Conservation (phyloP, 2,113 vertebrate genomes). For the Melospiza melodia region DNA sequence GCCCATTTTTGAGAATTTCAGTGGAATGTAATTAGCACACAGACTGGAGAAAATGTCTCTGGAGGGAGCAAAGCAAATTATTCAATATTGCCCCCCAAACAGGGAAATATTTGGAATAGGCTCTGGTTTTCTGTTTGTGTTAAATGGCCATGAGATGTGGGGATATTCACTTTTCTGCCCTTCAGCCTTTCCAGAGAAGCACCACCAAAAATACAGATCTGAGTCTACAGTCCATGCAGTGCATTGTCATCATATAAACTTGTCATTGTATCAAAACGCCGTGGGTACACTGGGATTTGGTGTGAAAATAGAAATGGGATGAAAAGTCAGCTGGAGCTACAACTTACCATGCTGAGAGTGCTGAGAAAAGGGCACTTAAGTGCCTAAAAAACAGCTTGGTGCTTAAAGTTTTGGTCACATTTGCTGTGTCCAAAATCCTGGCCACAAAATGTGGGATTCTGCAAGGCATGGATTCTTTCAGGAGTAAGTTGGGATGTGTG, state of each 20-base stretch:
- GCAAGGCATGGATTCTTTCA: neutral
- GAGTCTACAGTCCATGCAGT: neutral
- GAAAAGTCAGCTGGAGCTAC: neutral
- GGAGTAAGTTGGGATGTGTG: neutral
- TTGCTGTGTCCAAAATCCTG: neutral
- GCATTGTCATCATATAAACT: too few species aligned
- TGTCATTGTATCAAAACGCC: neutral
- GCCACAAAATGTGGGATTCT: neutral
- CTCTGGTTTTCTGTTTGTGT: neutral
- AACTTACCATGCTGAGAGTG: fast-evolving
- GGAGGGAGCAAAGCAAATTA: neutral
- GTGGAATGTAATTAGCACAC: neutral
- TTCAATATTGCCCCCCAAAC: neutral
- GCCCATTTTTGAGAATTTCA: neutral
- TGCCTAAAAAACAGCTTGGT: neutral
- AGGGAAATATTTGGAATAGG: neutral
- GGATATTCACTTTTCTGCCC: neutral
- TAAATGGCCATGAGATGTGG: neutral
- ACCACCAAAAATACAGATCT: neutral
- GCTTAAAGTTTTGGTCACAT: neutral
- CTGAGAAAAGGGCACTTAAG: neutral
- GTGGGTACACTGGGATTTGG: neutral
- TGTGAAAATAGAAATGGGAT: neutral
- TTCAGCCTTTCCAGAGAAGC: neutral
- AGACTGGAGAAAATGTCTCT: neutral